These are phyloP conservation scores for Tuta absoluta DNA, from an alignment of 2,888 invertebrate species.

Conservation along the genomic window DNA sequence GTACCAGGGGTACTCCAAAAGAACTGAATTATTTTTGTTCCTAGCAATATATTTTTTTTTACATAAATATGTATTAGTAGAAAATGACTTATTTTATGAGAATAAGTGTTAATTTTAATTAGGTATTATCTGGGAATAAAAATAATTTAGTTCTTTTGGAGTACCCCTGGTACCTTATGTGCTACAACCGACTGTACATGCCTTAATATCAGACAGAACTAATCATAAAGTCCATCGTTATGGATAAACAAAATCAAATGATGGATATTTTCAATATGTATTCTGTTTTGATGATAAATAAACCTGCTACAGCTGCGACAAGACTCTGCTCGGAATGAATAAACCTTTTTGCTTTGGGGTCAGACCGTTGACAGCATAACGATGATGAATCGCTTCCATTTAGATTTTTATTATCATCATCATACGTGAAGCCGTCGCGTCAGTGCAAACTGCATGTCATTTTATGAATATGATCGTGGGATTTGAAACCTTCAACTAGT, in stretches of 20 bases:
- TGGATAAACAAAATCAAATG: neutral
- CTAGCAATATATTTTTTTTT: too few species aligned
- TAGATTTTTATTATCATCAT: slow-evolving; percentile 48
- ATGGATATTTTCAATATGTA: neutral
- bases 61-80: too few species aligned
- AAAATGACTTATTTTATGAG: too few species aligned
- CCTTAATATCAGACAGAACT: neutral
- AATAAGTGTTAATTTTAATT: too few species aligned
- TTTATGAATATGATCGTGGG: slow-evolving; percentile 7
- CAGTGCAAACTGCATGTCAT: neutral
- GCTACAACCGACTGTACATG: neutral
- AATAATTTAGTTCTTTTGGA: too few species aligned
- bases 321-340: slow-evolving; percentile 33
- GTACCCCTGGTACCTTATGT: too few species aligned
- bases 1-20: too few species aligned
- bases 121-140: too few species aligned
- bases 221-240: neutral
- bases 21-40: too few species aligned
- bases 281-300: neutral
- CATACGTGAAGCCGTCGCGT: slow-evolving; percentile 19
- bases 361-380: slow-evolving; percentile 50
- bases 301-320: neutral
- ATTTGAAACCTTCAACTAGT: slow-evolving; percentile 5
- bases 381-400: slow-evolving; percentile 57
- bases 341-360: slow-evolving; percentile 41